Conservation (phyloP, 2,888 invertebrate genomes). For the Andrena bicolor region DNA sequence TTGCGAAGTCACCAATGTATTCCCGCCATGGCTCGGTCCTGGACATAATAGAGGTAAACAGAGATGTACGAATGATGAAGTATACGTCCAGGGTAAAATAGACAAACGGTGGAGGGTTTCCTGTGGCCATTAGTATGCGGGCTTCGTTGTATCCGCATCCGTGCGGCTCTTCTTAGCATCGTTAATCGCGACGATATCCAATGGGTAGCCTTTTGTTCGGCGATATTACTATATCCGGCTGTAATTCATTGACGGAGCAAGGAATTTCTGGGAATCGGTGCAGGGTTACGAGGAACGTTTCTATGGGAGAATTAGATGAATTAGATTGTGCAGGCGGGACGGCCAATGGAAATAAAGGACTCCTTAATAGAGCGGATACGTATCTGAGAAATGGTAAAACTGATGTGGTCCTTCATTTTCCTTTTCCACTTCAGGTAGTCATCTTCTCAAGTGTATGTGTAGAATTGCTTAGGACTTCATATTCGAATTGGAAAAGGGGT, state of each 20-base stretch:
- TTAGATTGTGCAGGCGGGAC: background rate
- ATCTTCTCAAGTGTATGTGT: no score
- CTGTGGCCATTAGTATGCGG: slow-evolving; percentile 82
- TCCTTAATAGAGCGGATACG: background rate
- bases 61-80: slow-evolving; percentile 37
- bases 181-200: slow-evolving; percentile 68
- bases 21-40: slow-evolving; percentile 39
- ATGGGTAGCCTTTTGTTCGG: slow-evolving; percentile 67
- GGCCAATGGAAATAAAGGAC: background rate
- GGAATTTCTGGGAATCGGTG: slow-evolving; percentile 39
- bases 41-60: slow-evolving; percentile 49
- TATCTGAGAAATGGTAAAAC: background rate
- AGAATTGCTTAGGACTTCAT: no score
- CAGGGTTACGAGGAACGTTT: slow-evolving; percentile 7
- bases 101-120: slow-evolving; percentile 76
- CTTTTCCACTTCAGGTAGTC: background rate
- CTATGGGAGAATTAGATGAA: background rate
- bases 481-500: no score
- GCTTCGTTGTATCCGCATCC: slow-evolving; percentile 79
- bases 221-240: slow-evolving; percentile 75
- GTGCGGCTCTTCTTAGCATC: slow-evolving; percentile 70
- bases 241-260: slow-evolving; percentile 37
- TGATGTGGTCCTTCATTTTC: background rate
- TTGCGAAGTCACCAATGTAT: slow-evolving; percentile 7
- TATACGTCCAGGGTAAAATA: slow-evolving; percentile 65